phyloP scores from a whole-genome alignment of 2,113 vertebrate genomes.

The Apodemus speciosus region DNA sequence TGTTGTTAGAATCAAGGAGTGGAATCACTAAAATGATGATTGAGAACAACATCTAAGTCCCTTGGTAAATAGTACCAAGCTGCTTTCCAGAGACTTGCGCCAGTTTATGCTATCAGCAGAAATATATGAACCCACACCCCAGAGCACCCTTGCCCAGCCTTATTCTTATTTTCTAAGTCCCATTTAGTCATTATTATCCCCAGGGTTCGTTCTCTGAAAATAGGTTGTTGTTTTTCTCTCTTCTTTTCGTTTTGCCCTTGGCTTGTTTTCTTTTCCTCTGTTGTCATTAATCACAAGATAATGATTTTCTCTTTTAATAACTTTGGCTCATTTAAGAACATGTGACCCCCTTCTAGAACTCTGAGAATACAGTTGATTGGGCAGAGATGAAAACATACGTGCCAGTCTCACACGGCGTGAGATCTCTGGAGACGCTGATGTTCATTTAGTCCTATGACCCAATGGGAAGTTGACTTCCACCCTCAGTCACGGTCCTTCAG shows the following conservation, averaged over 20 bases:
- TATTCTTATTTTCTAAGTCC: conserved; percentile 26
- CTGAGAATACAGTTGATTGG: conserved; percentile 33
- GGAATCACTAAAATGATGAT: not conserved
- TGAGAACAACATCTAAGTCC: not conserved
- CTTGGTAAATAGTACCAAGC: not conserved
- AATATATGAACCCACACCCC: not conserved
- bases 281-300: conserved; percentile 69
- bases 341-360: not conserved
- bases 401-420: not conserved
- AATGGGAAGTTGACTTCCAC: not conserved
- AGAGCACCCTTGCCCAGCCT: not conserved
- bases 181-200: conserved; percentile 42
- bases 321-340: conserved; percentile 61
- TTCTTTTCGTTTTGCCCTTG: conserved; percentile 61
- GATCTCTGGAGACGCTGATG: not conserved
- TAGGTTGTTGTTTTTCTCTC: conserved; percentile 58
- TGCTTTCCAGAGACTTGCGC: not conserved
- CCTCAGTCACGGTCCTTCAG: not conserved
- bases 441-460: not conserved
- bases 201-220: conserved; percentile 61
- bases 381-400: not conserved
- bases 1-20: not conserved
- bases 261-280: conserved; percentile 61
- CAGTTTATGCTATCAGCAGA: not conserved
- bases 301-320: conserved; percentile 65